phyloP scores from a whole-genome alignment of 2,888 invertebrate genomes.

The Malacosoma neustria region DNA sequence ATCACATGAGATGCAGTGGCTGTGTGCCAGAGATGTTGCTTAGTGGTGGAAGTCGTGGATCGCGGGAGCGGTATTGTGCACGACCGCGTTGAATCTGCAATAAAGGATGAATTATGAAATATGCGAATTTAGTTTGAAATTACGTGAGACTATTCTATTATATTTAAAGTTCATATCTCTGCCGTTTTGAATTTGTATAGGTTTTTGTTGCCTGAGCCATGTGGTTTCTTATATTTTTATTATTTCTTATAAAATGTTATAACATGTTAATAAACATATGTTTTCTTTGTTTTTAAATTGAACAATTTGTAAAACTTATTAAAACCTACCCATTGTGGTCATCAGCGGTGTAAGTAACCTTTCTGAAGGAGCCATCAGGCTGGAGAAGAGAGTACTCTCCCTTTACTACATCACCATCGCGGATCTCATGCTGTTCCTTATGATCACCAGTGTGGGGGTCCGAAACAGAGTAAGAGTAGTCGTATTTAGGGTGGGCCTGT shows the following conservation, averaged over 20 bases:
- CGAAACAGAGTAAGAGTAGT: slow-evolving; percentile 67
- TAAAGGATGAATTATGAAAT: slow-evolving; percentile 7
- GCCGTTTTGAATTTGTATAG: too few species aligned
- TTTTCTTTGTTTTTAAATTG: too few species aligned
- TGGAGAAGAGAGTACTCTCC: slow-evolving; percentile 67
- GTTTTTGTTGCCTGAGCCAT: too few species aligned
- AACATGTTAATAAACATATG: too few species aligned
- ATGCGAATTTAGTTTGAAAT: too few species aligned
- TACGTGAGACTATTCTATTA: too few species aligned
- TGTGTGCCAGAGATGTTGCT: slow-evolving; percentile 21
- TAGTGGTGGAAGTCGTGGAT: slow-evolving; percentile 61
- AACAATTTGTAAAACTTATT: too few species aligned
- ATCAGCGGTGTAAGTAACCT: slow-evolving; percentile 69
- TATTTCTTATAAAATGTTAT: too few species aligned
- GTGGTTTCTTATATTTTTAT: too few species aligned
- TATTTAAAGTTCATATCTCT: too few species aligned
- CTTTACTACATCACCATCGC: slow-evolving; percentile 64
- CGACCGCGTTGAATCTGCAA: slow-evolving; percentile 70
- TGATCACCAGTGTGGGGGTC: slow-evolving; percentile 70
- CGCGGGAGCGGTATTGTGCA: slow-evolving; percentile 66
- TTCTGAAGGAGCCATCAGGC: slow-evolving; percentile 67
- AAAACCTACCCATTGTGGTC: slow-evolving; percentile 67
- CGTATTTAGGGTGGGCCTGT: slow-evolving; percentile 67
- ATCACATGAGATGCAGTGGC: slow-evolving; percentile 61
- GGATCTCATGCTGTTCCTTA: slow-evolving; percentile 64